Conservation (phyloP, 2,888 invertebrate species). For the Molorchus minor region DNA sequence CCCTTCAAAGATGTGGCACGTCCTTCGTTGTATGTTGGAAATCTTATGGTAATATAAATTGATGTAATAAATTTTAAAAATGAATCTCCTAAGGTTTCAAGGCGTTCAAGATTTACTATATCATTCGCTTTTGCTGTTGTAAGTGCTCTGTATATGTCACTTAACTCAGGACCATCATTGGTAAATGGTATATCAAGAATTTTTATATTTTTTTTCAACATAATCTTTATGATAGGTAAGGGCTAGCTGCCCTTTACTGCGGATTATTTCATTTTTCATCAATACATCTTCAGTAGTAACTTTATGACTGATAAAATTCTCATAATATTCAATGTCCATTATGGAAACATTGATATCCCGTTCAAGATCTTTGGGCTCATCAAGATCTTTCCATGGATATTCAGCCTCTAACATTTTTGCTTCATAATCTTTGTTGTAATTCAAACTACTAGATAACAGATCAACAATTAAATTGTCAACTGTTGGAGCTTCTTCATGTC, state of each 20-base stretch:
- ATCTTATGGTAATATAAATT: constrained; percentile 76
- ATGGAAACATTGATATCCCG: constrained; percentile 69
- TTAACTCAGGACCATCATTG: constrained; percentile 64
- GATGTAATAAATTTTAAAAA: constrained; percentile 84
- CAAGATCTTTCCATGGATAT: constrained; percentile 64
- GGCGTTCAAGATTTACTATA: constrained; percentile 79
- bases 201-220: constrained; percentile 36
- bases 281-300: constrained; percentile 31
- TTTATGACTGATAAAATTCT: constrained; percentile 66
- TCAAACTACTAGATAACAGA: constrained; percentile 9
- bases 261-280: constrained; percentile 35
- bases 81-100: constrained; percentile 90
- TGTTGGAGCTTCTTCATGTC: neutral
- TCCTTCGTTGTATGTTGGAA: constrained; percentile 78
- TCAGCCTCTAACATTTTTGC: constrained; percentile 62
- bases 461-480: neutral
- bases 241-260: constrained; percentile 42
- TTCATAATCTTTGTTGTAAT: constrained; percentile 53
- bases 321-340: constrained; percentile 77
- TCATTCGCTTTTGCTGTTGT: constrained; percentile 80
- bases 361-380: constrained; percentile 76
- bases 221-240: constrained; percentile 52
- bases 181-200: constrained; percentile 33
- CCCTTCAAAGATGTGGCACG: constrained; percentile 78
- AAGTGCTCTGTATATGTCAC: constrained; percentile 69